Conservation (phyloP, 2,113 vertebrate species). For the Ameiurus melas region DNA sequence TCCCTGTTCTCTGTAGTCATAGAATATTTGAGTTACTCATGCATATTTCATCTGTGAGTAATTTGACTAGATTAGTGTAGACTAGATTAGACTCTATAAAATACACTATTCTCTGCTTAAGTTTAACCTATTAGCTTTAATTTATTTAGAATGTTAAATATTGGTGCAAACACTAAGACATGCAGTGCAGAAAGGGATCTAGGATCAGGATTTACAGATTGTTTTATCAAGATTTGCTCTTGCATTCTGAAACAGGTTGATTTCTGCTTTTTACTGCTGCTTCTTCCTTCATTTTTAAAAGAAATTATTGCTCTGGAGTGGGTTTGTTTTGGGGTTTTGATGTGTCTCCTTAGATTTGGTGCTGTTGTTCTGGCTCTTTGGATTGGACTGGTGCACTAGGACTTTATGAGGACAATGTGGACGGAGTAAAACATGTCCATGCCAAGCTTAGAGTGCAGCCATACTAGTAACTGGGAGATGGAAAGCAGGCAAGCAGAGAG, state of each 20-base stretch:
- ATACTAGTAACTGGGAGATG: constrained; percentile 2
- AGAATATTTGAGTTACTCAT: constrained; percentile 28
- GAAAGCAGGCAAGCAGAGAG: not conserved
- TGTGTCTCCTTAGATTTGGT: constrained; percentile 10
- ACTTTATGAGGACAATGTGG: constrained; percentile 35
- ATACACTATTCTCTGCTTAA: not conserved
- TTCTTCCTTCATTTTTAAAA: constrained; percentile 21
- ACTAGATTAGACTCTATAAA: not conserved
- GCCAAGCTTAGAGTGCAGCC: constrained; percentile 20
- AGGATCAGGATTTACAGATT: not conserved
- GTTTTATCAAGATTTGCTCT: not conserved
- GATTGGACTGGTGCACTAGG: constrained; percentile 15
- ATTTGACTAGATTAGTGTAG: constrained; percentile 18
- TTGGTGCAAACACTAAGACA: not conserved
- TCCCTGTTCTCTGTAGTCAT: not conserved
- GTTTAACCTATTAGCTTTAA: not conserved
- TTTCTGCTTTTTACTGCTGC: constrained; percentile 4
- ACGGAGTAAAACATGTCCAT: constrained; percentile 5
- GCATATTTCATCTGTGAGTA: constrained; percentile 11
- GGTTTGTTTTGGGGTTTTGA: constrained; percentile 22
- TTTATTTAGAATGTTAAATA: not conserved
- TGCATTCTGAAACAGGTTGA: not conserved
- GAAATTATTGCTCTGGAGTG: constrained; percentile 5
- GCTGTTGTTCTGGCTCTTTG: constrained; percentile 17
- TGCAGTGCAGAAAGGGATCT: not conserved